Conservation (phyloP, 64 coral and sea anemone genomes). For the Acropora yongei region DNA sequence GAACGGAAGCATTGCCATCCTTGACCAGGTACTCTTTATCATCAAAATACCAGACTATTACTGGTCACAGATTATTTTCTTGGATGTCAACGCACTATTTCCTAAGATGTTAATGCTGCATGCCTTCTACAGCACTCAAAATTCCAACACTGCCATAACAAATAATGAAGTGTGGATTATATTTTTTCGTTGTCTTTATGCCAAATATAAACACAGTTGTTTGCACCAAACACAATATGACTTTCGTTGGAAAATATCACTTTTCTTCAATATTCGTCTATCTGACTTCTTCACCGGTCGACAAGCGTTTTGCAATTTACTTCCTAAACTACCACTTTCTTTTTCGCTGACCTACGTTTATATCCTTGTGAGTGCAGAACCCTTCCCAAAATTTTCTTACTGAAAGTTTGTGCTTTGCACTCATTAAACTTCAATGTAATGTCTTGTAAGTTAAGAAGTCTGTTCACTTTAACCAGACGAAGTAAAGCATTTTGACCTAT, state of each 20-base stretch:
- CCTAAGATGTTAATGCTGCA: neutral
- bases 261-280: neutral
- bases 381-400: neutral
- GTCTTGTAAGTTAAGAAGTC: no score
- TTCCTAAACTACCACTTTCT: neutral
- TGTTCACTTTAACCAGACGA: no score
- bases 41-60: no score
- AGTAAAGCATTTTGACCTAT: no score
- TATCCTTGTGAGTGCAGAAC: neutral
- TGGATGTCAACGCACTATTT: no score
- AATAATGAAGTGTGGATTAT: neutral
- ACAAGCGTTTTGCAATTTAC: neutral
- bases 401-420: slow-evolving; percentile 1
- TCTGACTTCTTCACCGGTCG: neutral
- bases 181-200: neutral
- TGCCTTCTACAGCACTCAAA: neutral
- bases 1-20: no score
- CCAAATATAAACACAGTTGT: slow-evolving; percentile 4
- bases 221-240: neutral
- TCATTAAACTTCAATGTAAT: no score
- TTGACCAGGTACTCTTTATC: no score
- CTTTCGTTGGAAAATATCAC: neutral
- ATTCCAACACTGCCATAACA: neutral
- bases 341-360: neutral
- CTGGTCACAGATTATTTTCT: no score